Percentiles rank a stretch among this genome's conserved stretches.
Conservation (phyloP, 2,888 invertebrate genomes). For the Amblyteles armatorius region DNA sequence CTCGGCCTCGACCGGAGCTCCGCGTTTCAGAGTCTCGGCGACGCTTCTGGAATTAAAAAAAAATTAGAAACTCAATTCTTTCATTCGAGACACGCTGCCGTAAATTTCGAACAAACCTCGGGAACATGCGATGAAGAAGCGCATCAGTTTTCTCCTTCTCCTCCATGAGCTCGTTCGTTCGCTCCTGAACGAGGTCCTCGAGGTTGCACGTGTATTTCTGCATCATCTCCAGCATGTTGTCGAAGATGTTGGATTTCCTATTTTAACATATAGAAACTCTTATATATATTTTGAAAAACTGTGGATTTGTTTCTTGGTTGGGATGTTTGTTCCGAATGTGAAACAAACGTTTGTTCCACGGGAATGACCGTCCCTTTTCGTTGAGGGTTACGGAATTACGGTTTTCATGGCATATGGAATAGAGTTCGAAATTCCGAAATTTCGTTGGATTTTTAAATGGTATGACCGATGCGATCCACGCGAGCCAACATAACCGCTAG, state of each 20-base stretch:
- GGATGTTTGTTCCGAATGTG: too few relatives aligned
- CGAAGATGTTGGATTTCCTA: constrained; percentile 94
- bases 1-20: constrained; percentile 92
- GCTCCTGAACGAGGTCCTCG: constrained; percentile 93
- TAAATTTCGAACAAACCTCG: constrained; percentile 87
- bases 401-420: too few relatives aligned
- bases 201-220: constrained; percentile 95
- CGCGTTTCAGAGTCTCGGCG: constrained; percentile 92
- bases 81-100: not conserved
- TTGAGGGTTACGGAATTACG: too few relatives aligned
- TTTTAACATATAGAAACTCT: not conserved
- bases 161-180: constrained; percentile 92
- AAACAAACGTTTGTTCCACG: too few relatives aligned
- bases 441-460: too few relatives aligned
- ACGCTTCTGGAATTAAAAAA: constrained; percentile 87
- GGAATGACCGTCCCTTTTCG: too few relatives aligned
- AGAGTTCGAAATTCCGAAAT: too few relatives aligned
- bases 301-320: too few relatives aligned
- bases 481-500: too few relatives aligned
- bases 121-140: constrained; percentile 93
- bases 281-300: not conserved
- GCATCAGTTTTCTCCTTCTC: constrained; percentile 95
- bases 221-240: constrained; percentile 96
- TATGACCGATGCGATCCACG: too few relatives aligned
- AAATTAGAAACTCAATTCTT: not conserved